phyloP scores from a whole-genome alignment of 2,797 vertebrate species.

The Syndactyla subalaris region DNA sequence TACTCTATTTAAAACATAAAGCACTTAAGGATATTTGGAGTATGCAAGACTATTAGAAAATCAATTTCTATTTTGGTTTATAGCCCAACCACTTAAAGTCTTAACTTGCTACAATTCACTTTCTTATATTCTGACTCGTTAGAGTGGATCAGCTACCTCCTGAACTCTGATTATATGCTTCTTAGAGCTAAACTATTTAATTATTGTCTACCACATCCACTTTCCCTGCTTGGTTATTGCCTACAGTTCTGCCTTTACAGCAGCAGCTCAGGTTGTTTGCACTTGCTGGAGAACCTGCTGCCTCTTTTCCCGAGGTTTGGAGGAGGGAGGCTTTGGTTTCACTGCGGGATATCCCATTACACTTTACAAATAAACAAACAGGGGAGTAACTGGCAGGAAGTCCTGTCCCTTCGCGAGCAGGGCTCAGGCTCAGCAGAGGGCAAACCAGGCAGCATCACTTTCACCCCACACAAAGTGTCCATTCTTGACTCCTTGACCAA shows the following conservation, averaged over 20 bases:
- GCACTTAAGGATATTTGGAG: slow-evolving; percentile 55
- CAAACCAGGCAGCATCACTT: slow-evolving; percentile 68
- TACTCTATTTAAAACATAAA: slow-evolving; percentile 52
- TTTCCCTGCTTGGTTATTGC: not conserved
- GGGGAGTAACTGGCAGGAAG: slow-evolving; percentile 46
- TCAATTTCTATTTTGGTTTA: slow-evolving; percentile 64
- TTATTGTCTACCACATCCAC: not conserved
- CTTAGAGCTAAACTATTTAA: not conserved
- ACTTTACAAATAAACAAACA: slow-evolving; percentile 60
- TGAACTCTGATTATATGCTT: not conserved
- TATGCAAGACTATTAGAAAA: slow-evolving; percentile 59
- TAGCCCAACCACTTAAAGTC: slow-evolving; percentile 53
- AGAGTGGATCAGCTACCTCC: not conserved
- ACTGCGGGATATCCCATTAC: not conserved
- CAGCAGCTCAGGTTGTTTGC: not conserved
- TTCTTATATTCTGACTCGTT: not conserved
- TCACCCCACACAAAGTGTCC: slow-evolving; percentile 76
- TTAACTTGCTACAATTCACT: slow-evolving; percentile 55
- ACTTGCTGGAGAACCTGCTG: slow-evolving; percentile 36
- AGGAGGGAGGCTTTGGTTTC: slow-evolving; percentile 15
- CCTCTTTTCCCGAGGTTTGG: not conserved
- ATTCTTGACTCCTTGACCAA: slow-evolving; percentile 74
- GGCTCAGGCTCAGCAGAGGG: slow-evolving; percentile 30
- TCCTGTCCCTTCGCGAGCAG: slow-evolving; percentile 15
- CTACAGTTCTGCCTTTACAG: not conserved